Conservation (phyloP, 2,888 invertebrate genomes). For the Drosophila borborema region DNA sequence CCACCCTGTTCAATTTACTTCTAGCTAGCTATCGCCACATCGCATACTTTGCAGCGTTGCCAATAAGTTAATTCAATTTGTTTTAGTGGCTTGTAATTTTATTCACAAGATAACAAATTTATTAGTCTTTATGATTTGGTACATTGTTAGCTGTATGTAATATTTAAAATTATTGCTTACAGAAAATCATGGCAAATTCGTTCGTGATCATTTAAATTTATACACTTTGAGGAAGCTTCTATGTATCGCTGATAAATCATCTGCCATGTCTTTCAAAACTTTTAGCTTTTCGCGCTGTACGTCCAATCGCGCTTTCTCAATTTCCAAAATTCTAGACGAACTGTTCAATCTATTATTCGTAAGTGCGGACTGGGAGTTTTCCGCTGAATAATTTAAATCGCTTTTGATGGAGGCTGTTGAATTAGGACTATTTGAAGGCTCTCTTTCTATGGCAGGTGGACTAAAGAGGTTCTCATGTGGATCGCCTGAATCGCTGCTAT, state of each 20-base stretch:
- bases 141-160: not conserved
- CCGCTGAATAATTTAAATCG: not conserved
- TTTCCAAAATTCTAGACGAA: not conserved
- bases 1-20: not conserved
- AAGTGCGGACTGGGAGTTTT: not conserved
- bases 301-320: slow-evolving; percentile 29
- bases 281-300: slow-evolving; percentile 36
- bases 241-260: slow-evolving; percentile 34
- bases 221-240: slow-evolving; percentile 35
- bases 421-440: not conserved
- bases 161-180: not conserved
- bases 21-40: not conserved
- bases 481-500: not conserved
- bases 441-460: not conserved
- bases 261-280: slow-evolving; percentile 37
- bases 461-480: not conserved
- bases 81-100: not conserved
- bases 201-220: not conserved
- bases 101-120: not conserved
- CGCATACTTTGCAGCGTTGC: not conserved
- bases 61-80: not conserved
- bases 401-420: not conserved
- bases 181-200: not conserved
- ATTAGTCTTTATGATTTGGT: not conserved
- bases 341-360: too few relatives aligned